phyloP scores from a whole-genome alignment of 2,797 vertebrate genomes.

The Gephyroberyx darwinii region DNA sequence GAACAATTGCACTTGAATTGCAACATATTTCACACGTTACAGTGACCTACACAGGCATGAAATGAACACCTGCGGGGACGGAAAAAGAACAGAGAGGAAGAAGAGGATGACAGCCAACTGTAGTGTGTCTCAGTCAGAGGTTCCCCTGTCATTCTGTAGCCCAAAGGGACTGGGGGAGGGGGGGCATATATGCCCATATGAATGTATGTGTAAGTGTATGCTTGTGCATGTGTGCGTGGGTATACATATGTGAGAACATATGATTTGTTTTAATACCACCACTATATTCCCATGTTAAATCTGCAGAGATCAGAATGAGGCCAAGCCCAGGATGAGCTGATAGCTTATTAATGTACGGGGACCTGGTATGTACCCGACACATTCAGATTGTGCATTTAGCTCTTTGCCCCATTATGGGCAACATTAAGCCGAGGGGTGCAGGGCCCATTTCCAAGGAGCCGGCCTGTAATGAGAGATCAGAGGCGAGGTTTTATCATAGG shows the following conservation, averaged over 20 bases:
- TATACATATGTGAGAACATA: slow-evolving; percentile 13
- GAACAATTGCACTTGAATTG: slow-evolving; percentile 16
- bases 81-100: slow-evolving; percentile 4
- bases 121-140: slow-evolving; percentile 37
- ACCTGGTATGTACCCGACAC: slow-evolving; percentile 59
- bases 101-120: slow-evolving; percentile 13
- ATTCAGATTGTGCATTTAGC: slow-evolving; percentile 73
- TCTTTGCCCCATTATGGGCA: slow-evolving; percentile 75
- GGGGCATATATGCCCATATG: slow-evolving; percentile 5
- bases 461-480: slow-evolving; percentile 81
- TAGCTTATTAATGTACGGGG: slow-evolving; percentile 76
- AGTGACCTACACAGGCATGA: slow-evolving; percentile 42
- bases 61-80: slow-evolving; percentile 36
- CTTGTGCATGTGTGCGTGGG: slow-evolving; percentile 2
- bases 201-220: background rate
- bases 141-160: slow-evolving; percentile 52
- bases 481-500: slow-evolving; percentile 80
- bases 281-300: slow-evolving; percentile 37
- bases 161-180: slow-evolving; percentile 48
- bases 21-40: slow-evolving; percentile 8
- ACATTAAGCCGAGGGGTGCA: slow-evolving; percentile 73
- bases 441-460: slow-evolving; percentile 76
- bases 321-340: slow-evolving; percentile 55
- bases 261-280: slow-evolving; percentile 28
- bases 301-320: slow-evolving; percentile 48